Base-by-base conservation (phyloP, 2,797 vertebrate genomes). In the Bufotes viridis region DNA sequence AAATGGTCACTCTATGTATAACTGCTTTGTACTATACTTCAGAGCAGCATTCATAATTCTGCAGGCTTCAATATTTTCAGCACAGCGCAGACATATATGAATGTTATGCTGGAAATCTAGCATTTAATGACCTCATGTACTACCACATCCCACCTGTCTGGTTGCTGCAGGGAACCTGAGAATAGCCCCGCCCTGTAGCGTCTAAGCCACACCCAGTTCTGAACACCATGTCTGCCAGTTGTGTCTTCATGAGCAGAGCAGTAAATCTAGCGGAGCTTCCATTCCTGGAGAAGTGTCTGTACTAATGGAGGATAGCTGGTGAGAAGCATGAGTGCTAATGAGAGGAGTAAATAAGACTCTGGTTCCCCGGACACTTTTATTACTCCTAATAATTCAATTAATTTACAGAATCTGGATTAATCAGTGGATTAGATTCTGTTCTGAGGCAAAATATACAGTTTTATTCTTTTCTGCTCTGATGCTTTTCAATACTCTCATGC, bases 321-420 rank as follows among this genome's bases (percentile, higher is more conserved):
- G 3, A 57, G 20, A 76, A 42, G 42, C 4, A 42, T 42, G 3
- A 3, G 42, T 42, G 6, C 34, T 26, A 53, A 78, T 53, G 67
- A 61, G 61, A 67, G 61, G 18, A 15, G 55, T 81, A 86, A 87
- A 82, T n/a, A 81, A 82, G 75, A 24, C 13, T 2, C 72, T 3
- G 42, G 18, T 22, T 20, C 2, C 34, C 60, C 60, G 53, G n/a
- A 18, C 55, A 65, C 57, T 20, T 83, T 78, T 87, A 72, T 84
- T 60, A 79, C 75, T 61, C 29, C 87, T 72, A 79, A 84, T 80
- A 84, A 88, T 84, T 80, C 82, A 70, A 88, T 88, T 84, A 72
- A 72, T 58, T 79, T 53, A 5, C 58, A 57, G 81, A 83, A 83
- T 61, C 75, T 51, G 75, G 69, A 84, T 88, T 79, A 72, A 88